A percentile compares a stretch with the other conserved stretches of the same genome.
These are phyloP conservation scores for Euzophera pinguis DNA, from an alignment of 2,888 invertebrate species.

Conservation along the genomic window DNA sequence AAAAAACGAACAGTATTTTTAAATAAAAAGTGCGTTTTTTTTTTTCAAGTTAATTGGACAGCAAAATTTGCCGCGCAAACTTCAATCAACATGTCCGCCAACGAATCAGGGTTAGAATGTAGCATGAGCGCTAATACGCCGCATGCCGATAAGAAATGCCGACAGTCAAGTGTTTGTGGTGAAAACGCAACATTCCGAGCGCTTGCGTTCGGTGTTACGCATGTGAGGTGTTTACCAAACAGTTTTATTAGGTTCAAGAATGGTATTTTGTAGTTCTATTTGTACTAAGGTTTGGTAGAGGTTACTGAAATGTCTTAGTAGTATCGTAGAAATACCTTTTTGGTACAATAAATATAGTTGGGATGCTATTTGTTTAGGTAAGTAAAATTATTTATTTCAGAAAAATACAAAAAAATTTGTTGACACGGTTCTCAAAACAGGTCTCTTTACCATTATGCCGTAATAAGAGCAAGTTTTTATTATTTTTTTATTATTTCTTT, in stretches of 20 bases:
- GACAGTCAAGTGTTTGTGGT: neutral
- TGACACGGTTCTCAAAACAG: too few species aligned
- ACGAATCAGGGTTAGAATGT: constrained; percentile 2
- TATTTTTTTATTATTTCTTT: too few species aligned
- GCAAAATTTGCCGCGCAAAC: constrained; percentile 1
- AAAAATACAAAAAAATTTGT: too few species aligned
- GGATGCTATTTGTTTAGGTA: too few species aligned
- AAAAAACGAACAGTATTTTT: neutral
- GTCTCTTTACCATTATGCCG: too few species aligned
- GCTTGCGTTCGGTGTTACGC: neutral
- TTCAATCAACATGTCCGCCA: constrained; percentile 5
- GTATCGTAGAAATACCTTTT: too few species aligned
- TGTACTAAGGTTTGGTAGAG: too few species aligned
- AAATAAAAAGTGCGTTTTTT: too few species aligned
- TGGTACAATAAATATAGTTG: too few species aligned
- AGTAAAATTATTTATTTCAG: too few species aligned
- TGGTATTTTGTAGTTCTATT: neutral
- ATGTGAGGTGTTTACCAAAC: constrained; percentile 11
- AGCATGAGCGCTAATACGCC: constrained; percentile 6
- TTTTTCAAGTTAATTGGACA: neutral
- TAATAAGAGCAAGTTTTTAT: too few species aligned
- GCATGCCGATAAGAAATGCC: neutral
- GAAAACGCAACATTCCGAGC: constrained; percentile 7
- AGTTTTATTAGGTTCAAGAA: neutral
- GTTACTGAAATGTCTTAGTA: too few species aligned